These are phyloP conservation scores for Trypoxylon attenuatum DNA, from an alignment of 2,888 invertebrate genomes.

Conservation along the genomic window DNA sequence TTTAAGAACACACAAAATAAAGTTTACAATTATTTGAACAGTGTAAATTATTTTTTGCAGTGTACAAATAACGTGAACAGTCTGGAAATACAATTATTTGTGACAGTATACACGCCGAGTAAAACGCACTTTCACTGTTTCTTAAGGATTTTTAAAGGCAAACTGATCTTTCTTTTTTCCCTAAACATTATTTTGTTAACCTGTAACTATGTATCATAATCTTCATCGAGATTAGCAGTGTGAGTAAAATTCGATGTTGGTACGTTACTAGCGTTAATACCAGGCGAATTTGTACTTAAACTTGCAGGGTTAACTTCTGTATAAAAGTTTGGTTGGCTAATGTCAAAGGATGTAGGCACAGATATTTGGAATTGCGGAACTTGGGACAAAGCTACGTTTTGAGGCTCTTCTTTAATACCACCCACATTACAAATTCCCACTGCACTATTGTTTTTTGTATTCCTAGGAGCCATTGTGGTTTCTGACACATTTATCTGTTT, in stretches of 20 bases:
- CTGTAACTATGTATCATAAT: slow-evolving; percentile 69
- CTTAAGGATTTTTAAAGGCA: slow-evolving; percentile 2
- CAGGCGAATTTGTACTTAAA: slow-evolving; percentile 55
- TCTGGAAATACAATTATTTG: slow-evolving; percentile 2
- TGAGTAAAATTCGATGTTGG: slow-evolving; percentile 66
- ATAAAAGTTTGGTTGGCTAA: slow-evolving; percentile 72
- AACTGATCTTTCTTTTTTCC: slow-evolving; percentile 9
- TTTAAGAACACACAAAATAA: slow-evolving; percentile 24
- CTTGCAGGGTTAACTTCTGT: slow-evolving; percentile 69
- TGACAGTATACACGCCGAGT: slow-evolving; percentile 1
- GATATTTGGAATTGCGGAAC: slow-evolving; percentile 69
- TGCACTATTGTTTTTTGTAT: slow-evolving; percentile 37
- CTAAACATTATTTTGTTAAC: slow-evolving; percentile 18
- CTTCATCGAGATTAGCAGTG: slow-evolving; percentile 70
- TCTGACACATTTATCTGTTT: slow-evolving; percentile 50
- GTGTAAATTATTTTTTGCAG: slow-evolving; percentile 12
- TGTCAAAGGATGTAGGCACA: slow-evolving; percentile 66
- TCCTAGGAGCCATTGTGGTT: slow-evolving; percentile 39
- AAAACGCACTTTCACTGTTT: background rate
- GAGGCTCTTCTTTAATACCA: slow-evolving; percentile 22
- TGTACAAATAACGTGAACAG: slow-evolving; percentile 1
- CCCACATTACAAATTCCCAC: slow-evolving; percentile 25
- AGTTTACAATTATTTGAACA: slow-evolving; percentile 2
- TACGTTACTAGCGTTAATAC: slow-evolving; percentile 52
- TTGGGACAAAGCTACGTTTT: slow-evolving; percentile 29